A percentile compares a stretch with the other conserved stretches of the same genome.
Conservation (phyloP, 2,113 vertebrate genomes). For the Grantiella picta region DNA sequence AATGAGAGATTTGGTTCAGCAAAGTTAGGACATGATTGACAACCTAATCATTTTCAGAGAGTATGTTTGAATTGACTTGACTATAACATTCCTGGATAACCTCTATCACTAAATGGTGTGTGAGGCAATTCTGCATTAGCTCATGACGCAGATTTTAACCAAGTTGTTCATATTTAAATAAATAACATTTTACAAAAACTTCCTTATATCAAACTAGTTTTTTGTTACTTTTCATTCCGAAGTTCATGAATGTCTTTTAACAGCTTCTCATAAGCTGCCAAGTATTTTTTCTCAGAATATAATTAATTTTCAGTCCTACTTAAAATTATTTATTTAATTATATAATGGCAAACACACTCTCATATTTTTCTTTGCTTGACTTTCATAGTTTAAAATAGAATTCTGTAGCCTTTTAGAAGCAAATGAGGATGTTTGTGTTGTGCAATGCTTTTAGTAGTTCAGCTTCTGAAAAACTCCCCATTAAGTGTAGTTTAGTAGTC, state of each 20-base stretch:
- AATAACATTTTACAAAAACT: background rate
- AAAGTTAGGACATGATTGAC: background rate
- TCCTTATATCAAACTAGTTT: accelerated
- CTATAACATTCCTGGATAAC: background rate
- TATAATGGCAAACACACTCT: background rate
- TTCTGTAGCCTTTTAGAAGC: background rate
- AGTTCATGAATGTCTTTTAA: background rate
- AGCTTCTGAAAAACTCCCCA: background rate
- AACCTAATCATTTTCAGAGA: background rate
- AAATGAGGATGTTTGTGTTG: background rate
- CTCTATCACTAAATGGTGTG: background rate
- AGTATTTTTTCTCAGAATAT: background rate
- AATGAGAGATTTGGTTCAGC: background rate
- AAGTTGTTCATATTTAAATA: background rate
- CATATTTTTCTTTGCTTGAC: background rate
- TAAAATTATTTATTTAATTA: background rate
- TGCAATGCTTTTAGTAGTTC: background rate
- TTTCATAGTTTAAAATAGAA: background rate
- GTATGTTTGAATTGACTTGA: background rate
- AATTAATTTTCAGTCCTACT: background rate
- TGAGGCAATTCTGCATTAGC: background rate
- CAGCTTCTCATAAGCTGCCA: background rate
- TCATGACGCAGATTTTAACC: background rate
- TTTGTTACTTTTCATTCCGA: background rate
- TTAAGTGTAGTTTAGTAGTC: background rate